Evolutionary conservation across 2,113 vertebrate species (phyloP).

Genomic region (Oncorhynchus gorbuscha): DNA sequence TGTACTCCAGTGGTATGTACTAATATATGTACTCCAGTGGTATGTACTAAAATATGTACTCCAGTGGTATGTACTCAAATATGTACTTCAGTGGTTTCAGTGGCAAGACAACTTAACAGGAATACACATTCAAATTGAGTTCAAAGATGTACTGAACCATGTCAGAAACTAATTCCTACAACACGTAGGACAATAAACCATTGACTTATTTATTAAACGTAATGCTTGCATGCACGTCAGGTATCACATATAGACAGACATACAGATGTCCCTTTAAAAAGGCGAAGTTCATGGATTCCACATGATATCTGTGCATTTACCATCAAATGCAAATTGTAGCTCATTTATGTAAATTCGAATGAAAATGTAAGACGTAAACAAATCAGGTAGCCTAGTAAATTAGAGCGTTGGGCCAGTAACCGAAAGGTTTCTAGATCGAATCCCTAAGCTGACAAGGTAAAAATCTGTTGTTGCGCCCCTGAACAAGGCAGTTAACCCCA

Average conservation of each 20-base stretch:
- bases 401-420: too few relatives aligned
- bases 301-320: too few relatives aligned
- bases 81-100: not conserved
- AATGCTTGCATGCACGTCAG: constrained; percentile 1
- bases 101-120: constrained; percentile 20
- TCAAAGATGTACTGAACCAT: constrained; percentile 16
- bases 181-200: constrained; percentile 9
- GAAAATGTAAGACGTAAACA: too few relatives aligned
- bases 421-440: too few relatives aligned
- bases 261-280: constrained; percentile 9
- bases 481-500: too few relatives aligned
- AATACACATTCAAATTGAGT: not conserved
- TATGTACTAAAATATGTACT: not conserved
- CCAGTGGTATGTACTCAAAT: not conserved
- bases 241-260: constrained; percentile 12
- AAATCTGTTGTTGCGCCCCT: too few relatives aligned
- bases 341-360: too few relatives aligned
- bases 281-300: not conserved
- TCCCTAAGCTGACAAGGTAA: too few relatives aligned
- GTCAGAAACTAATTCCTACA: constrained; percentile 33
- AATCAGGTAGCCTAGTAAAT: too few relatives aligned
- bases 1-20: not conserved
- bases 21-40: too few relatives aligned
- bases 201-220: not conserved
- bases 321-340: too few relatives aligned